Evolutionary conservation across 2,797 vertebrate species (phyloP).

Genomic region (Limnodromus scolopaceus): DNA sequence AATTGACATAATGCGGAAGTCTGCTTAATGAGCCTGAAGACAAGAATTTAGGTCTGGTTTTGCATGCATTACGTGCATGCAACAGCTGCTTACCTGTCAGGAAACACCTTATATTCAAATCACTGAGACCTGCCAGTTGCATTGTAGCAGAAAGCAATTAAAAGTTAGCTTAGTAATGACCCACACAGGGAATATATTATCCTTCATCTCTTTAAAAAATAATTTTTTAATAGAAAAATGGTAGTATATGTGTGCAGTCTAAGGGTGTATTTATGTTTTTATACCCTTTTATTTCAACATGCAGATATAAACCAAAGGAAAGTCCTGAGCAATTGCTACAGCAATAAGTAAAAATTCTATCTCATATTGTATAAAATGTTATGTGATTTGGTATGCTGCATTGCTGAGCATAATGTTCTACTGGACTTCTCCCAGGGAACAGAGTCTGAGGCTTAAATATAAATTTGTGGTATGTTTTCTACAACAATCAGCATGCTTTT

Average conservation of each 20-base stretch:
- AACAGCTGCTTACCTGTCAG: background rate
- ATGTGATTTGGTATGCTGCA: background rate
- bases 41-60: background rate
- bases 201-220: background rate
- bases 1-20: background rate
- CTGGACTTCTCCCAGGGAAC: background rate
- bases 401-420: background rate
- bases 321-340: background rate
- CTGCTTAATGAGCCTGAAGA: background rate
- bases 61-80: background rate
- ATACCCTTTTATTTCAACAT: background rate
- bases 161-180: background rate
- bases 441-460: background rate
- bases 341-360: background rate
- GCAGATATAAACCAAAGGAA: background rate
- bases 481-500: background rate
- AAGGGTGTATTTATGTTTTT: background rate
- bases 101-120: background rate
- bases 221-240: background rate
- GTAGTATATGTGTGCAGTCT: background rate
- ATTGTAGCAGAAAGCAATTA: background rate
- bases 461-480: background rate
- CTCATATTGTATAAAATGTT: background rate
- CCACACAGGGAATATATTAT: background rate
- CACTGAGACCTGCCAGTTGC: background rate